A percentile compares a stretch with the other conserved stretches of the same genome.
Evolutionary conservation across 2,113 vertebrate species (phyloP).

Genomic region (Crypturellus undulatus): DNA sequence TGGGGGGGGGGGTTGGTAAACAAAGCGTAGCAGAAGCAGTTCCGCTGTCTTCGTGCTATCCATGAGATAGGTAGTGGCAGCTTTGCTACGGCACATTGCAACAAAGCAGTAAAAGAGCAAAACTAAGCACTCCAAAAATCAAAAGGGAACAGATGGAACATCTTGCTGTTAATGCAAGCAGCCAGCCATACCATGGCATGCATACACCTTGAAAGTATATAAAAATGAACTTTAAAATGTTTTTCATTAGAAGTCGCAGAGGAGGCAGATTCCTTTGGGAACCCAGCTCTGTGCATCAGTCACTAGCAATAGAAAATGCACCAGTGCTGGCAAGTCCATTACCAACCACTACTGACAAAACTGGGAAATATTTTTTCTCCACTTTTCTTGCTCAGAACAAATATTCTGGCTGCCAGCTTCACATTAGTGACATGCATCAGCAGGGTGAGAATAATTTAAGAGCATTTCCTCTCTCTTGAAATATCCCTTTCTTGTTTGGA

Average conservation of each 20-base stretch:
- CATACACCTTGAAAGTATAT: neutral
- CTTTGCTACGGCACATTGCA: conserved; percentile 8
- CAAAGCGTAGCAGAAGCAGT: neutral
- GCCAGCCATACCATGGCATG: neutral
- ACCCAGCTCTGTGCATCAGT: neutral
- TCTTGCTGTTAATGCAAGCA: neutral
- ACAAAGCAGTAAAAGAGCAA: conserved; percentile 48
- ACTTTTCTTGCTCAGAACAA: neutral
- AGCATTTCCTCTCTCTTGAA: neutral
- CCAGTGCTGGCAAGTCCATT: neutral
- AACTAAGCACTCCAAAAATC: conserved; percentile 28
- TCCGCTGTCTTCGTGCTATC: neutral
- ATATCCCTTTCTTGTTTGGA: neutral
- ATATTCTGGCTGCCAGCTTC: neutral
- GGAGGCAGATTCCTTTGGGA: conserved; percentile 4
- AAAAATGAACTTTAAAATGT: conserved; percentile 5
- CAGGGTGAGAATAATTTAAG: neutral
- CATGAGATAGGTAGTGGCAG: conserved; percentile 9
- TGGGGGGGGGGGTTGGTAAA: neutral
- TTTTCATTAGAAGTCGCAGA: neutral
- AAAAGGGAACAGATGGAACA: neutral
- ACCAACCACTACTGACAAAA: neutral
- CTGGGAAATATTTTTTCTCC: neutral
- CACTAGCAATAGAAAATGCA: neutral
- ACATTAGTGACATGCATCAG: neutral